phyloP scores from a whole-genome alignment of 92 coral and sea anemone genomes.

The Montipora capitata region DNA sequence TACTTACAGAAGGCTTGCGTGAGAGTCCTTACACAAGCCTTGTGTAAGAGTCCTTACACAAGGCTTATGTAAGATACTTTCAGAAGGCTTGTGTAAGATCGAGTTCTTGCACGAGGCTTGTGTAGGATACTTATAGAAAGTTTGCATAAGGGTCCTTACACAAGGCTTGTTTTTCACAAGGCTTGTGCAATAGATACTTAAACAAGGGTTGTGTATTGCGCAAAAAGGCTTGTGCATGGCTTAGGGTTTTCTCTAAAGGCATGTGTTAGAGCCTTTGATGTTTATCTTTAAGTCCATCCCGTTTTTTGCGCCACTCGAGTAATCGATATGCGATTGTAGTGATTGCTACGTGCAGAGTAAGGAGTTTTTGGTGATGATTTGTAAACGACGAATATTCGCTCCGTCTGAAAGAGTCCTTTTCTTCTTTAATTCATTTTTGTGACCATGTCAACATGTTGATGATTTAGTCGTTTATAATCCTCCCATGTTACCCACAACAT shows the following conservation, averaged over 20 bases:
- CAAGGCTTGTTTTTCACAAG: background rate
- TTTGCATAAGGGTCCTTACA: background rate
- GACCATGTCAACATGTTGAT: background rate
- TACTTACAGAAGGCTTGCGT: background rate
- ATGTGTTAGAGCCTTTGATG: background rate
- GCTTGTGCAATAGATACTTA: background rate
- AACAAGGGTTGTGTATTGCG: background rate
- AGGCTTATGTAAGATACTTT: background rate
- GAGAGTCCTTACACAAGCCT: too few species aligned
- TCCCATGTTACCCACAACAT: conserved; percentile 9
- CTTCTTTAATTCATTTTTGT: background rate
- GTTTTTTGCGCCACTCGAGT: background rate
- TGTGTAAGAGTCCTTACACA: background rate
- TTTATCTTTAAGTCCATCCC: background rate
- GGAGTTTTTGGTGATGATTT: background rate
- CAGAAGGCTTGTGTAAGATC: background rate
- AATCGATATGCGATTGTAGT: conserved; percentile 2
- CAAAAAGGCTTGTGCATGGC: background rate
- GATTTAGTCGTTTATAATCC: conserved; percentile 4
- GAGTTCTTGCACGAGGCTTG: background rate
- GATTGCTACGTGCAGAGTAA: conserved; percentile 7
- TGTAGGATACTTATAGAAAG: background rate
- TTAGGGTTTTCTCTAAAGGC: background rate
- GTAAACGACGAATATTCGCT: background rate
- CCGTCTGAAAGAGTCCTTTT: background rate